These are phyloP conservation scores for Polydrusus tereticollis DNA, from an alignment of 2,888 invertebrate species.

Conservation along the genomic window DNA sequence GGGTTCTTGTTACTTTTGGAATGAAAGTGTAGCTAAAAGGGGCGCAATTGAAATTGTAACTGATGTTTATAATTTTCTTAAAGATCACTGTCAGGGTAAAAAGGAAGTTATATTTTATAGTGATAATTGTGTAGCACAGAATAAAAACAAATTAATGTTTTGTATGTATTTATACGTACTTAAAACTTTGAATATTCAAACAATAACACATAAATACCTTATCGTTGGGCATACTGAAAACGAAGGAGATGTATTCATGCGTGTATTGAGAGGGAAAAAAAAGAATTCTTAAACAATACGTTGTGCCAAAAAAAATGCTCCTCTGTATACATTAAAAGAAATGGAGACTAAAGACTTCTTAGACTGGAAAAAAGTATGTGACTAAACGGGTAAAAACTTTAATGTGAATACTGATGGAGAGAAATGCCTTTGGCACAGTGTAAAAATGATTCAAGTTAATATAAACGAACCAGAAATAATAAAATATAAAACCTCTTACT, in stretches of 20 bases:
- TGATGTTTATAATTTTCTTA: too few relatives aligned
- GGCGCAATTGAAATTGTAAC: constrained; percentile 4
- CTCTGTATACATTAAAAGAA: constrained; percentile 1
- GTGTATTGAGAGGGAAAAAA: constrained; percentile 10
- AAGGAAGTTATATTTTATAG: constrained; percentile 1
- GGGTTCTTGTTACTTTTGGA: constrained; percentile 12
- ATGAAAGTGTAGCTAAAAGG: constrained; percentile 9
- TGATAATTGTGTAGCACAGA: too few relatives aligned
- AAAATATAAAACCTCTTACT: constrained; percentile 18
- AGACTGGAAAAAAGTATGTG: constrained; percentile 13
- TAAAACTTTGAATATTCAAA: too few relatives aligned
- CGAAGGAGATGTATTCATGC: constrained; percentile 17
- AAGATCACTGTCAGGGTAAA: constrained; percentile 4
- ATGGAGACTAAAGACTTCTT: constrained; percentile 10
- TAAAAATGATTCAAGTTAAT: constrained; percentile 15
- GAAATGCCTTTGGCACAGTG: constrained; percentile 16
- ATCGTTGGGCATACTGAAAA: constrained; percentile 11
- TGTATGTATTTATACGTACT: too few relatives aligned
- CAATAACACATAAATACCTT: too few relatives aligned
- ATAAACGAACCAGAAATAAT: constrained; percentile 1
- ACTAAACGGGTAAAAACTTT: constrained; percentile 8
- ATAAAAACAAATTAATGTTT: too few relatives aligned
- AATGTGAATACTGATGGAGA: constrained; percentile 8
- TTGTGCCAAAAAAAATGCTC: constrained; percentile 3
- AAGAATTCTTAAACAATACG: constrained; percentile 10